These are phyloP conservation scores for Andrena flavipes DNA, from an alignment of 2,888 invertebrate species.

Conservation along the genomic window DNA sequence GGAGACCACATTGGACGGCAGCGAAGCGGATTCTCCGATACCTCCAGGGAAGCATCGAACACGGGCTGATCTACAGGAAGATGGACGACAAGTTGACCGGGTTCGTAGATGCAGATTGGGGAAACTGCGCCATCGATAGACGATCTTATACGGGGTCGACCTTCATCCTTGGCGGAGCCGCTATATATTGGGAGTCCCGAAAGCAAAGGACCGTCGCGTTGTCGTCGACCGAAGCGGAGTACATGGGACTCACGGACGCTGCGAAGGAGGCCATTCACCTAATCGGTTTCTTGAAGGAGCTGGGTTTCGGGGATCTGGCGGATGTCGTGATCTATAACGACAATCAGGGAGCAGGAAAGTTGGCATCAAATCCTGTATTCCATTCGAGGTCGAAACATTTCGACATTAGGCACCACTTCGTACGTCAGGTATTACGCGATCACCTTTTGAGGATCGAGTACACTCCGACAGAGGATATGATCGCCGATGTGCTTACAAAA, in stretches of 20 bases:
- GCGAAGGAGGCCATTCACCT: not conserved
- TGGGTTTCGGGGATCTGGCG: too few relatives aligned
- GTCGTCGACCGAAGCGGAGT: too few relatives aligned
- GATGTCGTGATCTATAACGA: too few relatives aligned
- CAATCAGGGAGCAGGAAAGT: too few relatives aligned
- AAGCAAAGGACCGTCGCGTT: not conserved
- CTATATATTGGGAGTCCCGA: not conserved
- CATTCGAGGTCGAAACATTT: too few relatives aligned
- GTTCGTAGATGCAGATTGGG: not conserved
- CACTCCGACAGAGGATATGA: too few relatives aligned
- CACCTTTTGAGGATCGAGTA: too few relatives aligned
- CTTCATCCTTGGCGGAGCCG: not conserved
- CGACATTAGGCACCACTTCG: too few relatives aligned
- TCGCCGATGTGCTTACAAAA: too few relatives aligned
- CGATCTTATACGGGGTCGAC: not conserved
- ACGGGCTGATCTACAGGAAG: not conserved
- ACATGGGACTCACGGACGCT: not conserved
- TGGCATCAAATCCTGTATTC: too few relatives aligned
- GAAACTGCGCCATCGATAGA: not conserved
- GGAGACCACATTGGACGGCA: not conserved
- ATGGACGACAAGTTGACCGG: not conserved
- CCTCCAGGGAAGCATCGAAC: constrained; percentile 1
- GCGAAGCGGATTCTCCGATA: constrained; percentile 29
- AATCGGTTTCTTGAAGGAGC: too few relatives aligned
- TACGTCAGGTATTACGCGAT: too few relatives aligned